Percentiles rank a stretch among this genome's conserved stretches.
Conservation (phyloP, 2,797 vertebrate genomes). For the Pelobates cultripes region DNA sequence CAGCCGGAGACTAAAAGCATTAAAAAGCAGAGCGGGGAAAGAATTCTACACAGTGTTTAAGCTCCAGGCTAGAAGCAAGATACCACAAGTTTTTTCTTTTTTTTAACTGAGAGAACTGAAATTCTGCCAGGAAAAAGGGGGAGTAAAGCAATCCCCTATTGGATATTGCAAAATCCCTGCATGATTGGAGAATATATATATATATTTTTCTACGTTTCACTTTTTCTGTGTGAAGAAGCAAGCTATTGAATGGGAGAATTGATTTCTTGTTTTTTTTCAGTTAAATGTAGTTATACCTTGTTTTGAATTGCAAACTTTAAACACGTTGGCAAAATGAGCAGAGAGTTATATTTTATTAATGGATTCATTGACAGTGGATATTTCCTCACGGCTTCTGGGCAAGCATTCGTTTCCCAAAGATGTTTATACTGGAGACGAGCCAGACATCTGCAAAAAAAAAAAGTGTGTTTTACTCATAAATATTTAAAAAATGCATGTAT, state of each 20-base stretch:
- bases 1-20: slow-evolving; percentile 45
- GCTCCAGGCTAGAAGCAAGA: slow-evolving; percentile 53
- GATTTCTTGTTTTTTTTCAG: slow-evolving; percentile 10
- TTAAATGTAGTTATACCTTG: background rate
- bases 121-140: slow-evolving; percentile 53
- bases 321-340: slow-evolving; percentile 8
- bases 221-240: slow-evolving; percentile 21
- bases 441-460: slow-evolving; percentile 11
- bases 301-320: slow-evolving; percentile 21
- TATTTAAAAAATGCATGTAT: background rate
- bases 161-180: slow-evolving; percentile 42
- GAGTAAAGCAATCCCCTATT: slow-evolving; percentile 47
- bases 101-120: slow-evolving; percentile 51
- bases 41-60: slow-evolving; percentile 52
- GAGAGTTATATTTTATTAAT: slow-evolving; percentile 20
- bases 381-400: slow-evolving; percentile 23
- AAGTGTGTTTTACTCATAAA: slow-evolving; percentile 4
- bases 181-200: slow-evolving; percentile 4
- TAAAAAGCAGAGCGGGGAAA: slow-evolving; percentile 39
- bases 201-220: background rate
- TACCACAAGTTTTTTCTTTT: slow-evolving; percentile 48
- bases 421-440: slow-evolving; percentile 31
- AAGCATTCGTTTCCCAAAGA: slow-evolving; percentile 15
- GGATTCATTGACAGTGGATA: slow-evolving; percentile 16
- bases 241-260: slow-evolving; percentile 1